These are phyloP conservation scores for Diplogasteroides magnus DNA, from an alignment of 1,140 invertebrate genomes.

Conservation along the genomic window DNA sequence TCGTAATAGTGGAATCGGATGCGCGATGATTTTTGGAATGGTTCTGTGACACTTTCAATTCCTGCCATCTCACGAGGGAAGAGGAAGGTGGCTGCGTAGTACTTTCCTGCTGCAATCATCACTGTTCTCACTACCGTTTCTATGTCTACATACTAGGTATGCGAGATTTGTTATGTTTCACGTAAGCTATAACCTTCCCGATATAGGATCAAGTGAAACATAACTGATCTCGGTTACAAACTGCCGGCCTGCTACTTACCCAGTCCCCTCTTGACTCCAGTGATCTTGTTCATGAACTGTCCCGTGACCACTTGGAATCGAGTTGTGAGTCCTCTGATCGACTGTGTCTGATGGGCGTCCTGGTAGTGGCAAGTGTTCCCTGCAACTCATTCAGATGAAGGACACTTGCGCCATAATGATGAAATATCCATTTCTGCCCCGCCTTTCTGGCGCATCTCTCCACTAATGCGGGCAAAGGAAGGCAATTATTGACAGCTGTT, in stretches of 20 bases:
- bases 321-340: constrained; percentile 48
- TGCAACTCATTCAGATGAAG: constrained; percentile 8
- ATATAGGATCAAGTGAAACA: too few species aligned
- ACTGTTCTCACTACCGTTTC: too few species aligned
- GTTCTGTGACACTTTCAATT: constrained; percentile 37
- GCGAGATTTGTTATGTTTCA: too few species aligned
- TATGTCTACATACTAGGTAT: too few species aligned
- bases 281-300: constrained; percentile 55
- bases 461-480: constrained; percentile 3
- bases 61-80: constrained; percentile 53
- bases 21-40: constrained; percentile 35
- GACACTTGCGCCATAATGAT: background rate
- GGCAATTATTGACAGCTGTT: too few species aligned
- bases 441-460: background rate
- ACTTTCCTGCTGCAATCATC: constrained; percentile 50
- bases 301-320: constrained; percentile 51
- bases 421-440: background rate
- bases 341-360: constrained; percentile 47
- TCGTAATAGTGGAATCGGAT: constrained; percentile 54
- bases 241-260: too few species aligned
- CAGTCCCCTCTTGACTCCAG: constrained; percentile 47
- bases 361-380: constrained; percentile 47
- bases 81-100: constrained; percentile 53
- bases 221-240: too few species aligned
- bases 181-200: too few species aligned